Evolutionary conservation across 2,888 invertebrate species (phyloP), one percentile per base, ranked within the genome.

Genomic region (Polydrusus pterygomalis): DNA sequence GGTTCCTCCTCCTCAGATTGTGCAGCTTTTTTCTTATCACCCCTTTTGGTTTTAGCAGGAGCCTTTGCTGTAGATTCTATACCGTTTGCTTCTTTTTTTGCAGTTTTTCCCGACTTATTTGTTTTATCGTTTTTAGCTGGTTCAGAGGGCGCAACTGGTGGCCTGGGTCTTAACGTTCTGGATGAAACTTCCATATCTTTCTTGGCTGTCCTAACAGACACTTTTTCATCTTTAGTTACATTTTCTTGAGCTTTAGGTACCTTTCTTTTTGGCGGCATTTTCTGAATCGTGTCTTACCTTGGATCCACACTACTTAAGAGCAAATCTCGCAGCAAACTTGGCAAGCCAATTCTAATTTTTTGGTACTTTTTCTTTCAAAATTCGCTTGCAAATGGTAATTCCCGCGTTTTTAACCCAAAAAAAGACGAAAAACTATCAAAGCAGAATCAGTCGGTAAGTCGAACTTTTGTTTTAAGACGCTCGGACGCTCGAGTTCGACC

Each of bases 181-280:
- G 68, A 17, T n/a, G 74, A 51, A 38, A 2, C 30, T 30, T 68
- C 25, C 40, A 56, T 25, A 51, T 11, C 18, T 25, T 9, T 34
- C 13, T 70, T 56, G 47, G 70, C 40, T 20, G 45, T 8, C 10
- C 60, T 54, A 40, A 25, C n/a, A 6, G 43, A 13, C 11, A 6
- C 20, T 25, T 60, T 68, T 25, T 77, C 54, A 17, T 18, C 43
- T 30, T 25, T 17, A 56, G 68, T 43, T 10, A 34, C 34, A 60
- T 77, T 56, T 43, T 74, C 77, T 64, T 64, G 70, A 58, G 67
- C 69, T 20, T 56, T 56, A 30, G 63, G 10, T 8, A 67, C 43
- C 43, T 77, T 79, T 51, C 77, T 78, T 70, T 74, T 79, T 65
- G 76, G 71, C 49, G 81, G 76, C 81, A 80, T 80, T 77, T 78